Evolutionary conservation across 2,113 vertebrate species (phyloP).

Genomic region (Datnioides undecimradiatus): DNA sequence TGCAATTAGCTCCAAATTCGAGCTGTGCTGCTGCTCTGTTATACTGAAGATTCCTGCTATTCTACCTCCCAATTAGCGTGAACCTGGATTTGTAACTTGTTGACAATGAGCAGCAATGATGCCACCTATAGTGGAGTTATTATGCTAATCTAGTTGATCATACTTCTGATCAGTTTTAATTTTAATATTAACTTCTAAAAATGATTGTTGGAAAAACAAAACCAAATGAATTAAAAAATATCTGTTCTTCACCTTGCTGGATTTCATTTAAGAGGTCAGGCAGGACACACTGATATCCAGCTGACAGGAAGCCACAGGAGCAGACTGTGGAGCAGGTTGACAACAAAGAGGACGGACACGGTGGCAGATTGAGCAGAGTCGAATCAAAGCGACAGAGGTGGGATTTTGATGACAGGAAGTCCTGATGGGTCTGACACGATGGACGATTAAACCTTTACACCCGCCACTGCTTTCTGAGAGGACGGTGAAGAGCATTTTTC

Average conservation of each 20-base stretch:
- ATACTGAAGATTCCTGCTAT: neutral
- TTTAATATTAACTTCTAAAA: too few relatives aligned
- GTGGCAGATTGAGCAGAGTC: slow-evolving; percentile 1
- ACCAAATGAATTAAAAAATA: too few relatives aligned
- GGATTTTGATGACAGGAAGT: slow-evolving; percentile 43
- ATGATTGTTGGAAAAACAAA: too few relatives aligned
- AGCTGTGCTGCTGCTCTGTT: neutral
- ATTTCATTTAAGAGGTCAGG: neutral
- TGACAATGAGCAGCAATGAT: neutral
- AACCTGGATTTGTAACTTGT: neutral
- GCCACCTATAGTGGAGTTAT: neutral
- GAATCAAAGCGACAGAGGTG: slow-evolving; percentile 40
- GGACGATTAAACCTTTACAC: slow-evolving; percentile 60
- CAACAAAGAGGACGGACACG: neutral
- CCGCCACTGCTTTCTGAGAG: slow-evolving; percentile 26
- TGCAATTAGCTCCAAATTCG: neutral
- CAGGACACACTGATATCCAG: neutral
- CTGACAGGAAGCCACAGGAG: neutral
- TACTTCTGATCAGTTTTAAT: neutral
- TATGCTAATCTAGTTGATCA: neutral
- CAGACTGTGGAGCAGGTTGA: slow-evolving; percentile 17
- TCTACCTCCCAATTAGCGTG: neutral
- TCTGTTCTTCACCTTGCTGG: too few relatives aligned
- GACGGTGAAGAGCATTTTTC: slow-evolving; percentile 49
- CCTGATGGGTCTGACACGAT: slow-evolving; percentile 47